Evolutionary conservation across 2,113 vertebrate species (phyloP).

Genomic region (Barbus barbus): DNA sequence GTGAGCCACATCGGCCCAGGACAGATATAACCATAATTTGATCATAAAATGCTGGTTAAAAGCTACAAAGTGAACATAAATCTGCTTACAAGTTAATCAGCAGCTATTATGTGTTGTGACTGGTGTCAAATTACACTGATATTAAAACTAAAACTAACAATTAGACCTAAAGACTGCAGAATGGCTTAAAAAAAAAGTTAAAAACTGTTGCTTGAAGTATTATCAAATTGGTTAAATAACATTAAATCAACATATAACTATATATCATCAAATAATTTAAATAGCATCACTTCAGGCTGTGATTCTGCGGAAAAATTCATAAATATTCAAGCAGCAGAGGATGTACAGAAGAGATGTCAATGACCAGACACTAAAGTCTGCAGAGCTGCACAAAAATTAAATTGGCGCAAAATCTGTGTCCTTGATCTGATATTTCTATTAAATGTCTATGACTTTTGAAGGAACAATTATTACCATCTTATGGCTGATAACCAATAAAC

Average conservation of each 20-base stretch:
- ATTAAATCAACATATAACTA: too few relatives aligned
- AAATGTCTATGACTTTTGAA: background rate
- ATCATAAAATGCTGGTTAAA: constrained; percentile 11
- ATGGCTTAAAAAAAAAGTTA: background rate
- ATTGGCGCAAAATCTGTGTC: background rate
- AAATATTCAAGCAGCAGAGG: too few relatives aligned
- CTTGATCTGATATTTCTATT: background rate
- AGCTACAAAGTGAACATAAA: background rate
- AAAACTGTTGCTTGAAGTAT: background rate
- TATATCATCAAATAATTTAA: too few relatives aligned
- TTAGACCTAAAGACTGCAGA: background rate
- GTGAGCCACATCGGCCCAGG: background rate
- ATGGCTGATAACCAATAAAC: background rate
- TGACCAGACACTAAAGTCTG: background rate
- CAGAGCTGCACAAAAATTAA: background rate
- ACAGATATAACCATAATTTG: background rate
- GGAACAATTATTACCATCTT: background rate
- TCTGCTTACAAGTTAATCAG: background rate
- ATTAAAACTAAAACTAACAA: background rate
- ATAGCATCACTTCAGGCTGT: too few relatives aligned
- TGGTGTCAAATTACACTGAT: background rate
- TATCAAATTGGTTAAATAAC: too few relatives aligned
- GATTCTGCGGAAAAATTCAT: too few relatives aligned
- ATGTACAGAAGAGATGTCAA: too few relatives aligned
- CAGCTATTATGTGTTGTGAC: background rate